Evolutionary conservation across 1,140 invertebrate species (phyloP), one percentile per base, ranked within the genome.

Genomic region (Hycleus cichorii): DNA sequence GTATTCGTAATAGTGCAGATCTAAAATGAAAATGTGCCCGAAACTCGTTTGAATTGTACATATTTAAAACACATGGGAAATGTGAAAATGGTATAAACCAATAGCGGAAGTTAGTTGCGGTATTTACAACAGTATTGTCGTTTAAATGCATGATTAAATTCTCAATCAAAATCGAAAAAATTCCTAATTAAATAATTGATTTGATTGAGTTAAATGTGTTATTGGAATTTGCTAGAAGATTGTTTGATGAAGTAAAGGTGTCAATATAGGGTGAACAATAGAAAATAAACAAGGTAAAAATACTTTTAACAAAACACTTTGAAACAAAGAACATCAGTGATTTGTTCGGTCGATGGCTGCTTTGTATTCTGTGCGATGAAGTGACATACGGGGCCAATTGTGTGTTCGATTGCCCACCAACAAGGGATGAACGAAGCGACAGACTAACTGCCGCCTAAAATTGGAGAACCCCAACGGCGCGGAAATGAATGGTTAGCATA

Each of bases 341-440:
- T 62, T 62, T 62, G 55, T 45, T 53, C 51, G 51, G 51, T 53
- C 51, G 51, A 53, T 53, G 51, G 26, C 60, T 62, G 56, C 56
- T 62, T 62, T 62, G 60, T 62, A 62, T 62, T 62, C 60, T 54
- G 51, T 48, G 51, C 55, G 60, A 62, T 53, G 60, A 62, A 62
- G 56, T 62, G 51, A 62, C 60, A 62, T 62, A 62, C 55, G 55
- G 56, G 55, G 60, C 51, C 54, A 48, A 57, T 57, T 57, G 54
- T 57, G 46, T 48, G 54, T 57, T 57, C 54, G 54, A 57, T 57
- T 57, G 39, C 54, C 54, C 45, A 47, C 47, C 54, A 57, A 57
- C 54, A 46, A 57, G 54, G 47, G 54, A 57, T 57, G 54, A 57
- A 57, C 47, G 47, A 46, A 48, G 47, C 46, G 54, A 57, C 54